Evolutionary conservation across 2,888 invertebrate species (phyloP).

Genomic region (Sialis lutaria): DNA sequence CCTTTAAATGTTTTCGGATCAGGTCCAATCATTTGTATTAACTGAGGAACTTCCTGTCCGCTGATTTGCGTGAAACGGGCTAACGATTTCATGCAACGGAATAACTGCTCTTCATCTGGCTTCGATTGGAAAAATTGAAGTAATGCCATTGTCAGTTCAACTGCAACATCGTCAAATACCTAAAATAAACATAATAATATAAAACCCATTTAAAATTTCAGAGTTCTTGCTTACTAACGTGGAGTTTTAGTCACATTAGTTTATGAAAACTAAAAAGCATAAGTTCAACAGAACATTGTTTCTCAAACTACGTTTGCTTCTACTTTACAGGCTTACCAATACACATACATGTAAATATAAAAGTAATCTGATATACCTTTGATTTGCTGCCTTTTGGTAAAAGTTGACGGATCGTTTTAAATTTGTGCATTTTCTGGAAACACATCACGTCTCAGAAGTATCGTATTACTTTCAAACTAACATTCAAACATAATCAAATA

Average conservation of each 20-base stretch:
- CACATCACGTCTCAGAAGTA: constrained; percentile 23
- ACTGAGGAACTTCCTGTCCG: constrained; percentile 66
- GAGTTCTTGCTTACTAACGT: too few relatives aligned
- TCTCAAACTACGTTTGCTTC: too few relatives aligned
- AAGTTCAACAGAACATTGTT: too few relatives aligned
- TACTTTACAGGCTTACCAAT: too few relatives aligned
- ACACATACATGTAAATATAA: too few relatives aligned
- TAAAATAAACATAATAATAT: constrained; percentile 21
- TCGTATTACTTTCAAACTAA: constrained; percentile 8
- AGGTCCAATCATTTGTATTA: constrained; percentile 82
- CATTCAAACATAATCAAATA: neutral
- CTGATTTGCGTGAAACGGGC: constrained; percentile 57
- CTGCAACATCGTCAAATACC: constrained; percentile 89
- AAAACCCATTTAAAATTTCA: neutral
- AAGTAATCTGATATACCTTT: constrained; percentile 31
- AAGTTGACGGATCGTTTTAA: constrained; percentile 40
- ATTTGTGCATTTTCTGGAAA: constrained; percentile 50
- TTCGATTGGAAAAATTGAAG: constrained; percentile 73
- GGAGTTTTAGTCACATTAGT: too few relatives aligned
- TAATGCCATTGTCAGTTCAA: constrained; percentile 80
- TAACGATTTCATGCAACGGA: constrained; percentile 62
- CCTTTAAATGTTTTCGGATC: constrained; percentile 70
- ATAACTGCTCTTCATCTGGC: constrained; percentile 64
- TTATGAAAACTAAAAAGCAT: too few relatives aligned
- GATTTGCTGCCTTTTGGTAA: constrained; percentile 44